These are phyloP conservation scores for Remorina albescens DNA, from an alignment of 2,797 vertebrate species.

Conservation along the genomic window DNA sequence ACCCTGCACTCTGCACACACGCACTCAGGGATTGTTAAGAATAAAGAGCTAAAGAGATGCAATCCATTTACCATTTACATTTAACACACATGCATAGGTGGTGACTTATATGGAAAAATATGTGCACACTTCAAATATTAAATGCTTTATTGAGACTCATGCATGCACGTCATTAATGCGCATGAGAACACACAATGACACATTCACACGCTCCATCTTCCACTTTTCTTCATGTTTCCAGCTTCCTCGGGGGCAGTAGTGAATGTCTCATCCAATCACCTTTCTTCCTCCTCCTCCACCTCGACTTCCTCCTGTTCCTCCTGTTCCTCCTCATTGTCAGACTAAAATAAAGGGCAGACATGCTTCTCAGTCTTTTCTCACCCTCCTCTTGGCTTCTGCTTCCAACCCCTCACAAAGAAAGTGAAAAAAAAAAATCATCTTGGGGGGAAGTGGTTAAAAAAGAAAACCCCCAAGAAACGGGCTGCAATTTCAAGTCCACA, in stretches of 20 bases:
- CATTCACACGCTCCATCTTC: slow-evolving; percentile 21
- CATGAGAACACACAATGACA: slow-evolving; percentile 13
- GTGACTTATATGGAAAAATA: slow-evolving; percentile 5
- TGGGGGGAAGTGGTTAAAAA: not conserved
- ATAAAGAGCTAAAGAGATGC: not conserved
- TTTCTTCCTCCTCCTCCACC: slow-evolving; percentile 28
- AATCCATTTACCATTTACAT: slow-evolving; percentile 4
- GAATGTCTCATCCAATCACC: slow-evolving; percentile 72
- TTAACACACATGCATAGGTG: slow-evolving; percentile 7
- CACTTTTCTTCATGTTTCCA: slow-evolving; percentile 44
- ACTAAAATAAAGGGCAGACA: slow-evolving; percentile 53
- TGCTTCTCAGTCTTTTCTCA: slow-evolving; percentile 1
- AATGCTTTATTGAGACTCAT: slow-evolving; percentile 36
- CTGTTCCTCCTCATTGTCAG: slow-evolving; percentile 30
- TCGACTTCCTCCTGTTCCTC: not conserved
- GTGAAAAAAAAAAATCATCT: not conserved
- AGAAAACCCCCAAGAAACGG: not conserved
- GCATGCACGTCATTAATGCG: slow-evolving; percentile 26
- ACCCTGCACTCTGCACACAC: slow-evolving; percentile 20
- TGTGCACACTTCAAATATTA: not conserved
- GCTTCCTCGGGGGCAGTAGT: slow-evolving; percentile 47
- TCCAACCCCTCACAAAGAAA: not conserved
- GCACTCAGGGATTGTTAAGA: no score
- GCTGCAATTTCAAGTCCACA: not conserved
- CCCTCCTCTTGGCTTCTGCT: slow-evolving; percentile 17